Conservation (phyloP, 2,888 invertebrate genomes). For the Eucera pruinosa region DNA sequence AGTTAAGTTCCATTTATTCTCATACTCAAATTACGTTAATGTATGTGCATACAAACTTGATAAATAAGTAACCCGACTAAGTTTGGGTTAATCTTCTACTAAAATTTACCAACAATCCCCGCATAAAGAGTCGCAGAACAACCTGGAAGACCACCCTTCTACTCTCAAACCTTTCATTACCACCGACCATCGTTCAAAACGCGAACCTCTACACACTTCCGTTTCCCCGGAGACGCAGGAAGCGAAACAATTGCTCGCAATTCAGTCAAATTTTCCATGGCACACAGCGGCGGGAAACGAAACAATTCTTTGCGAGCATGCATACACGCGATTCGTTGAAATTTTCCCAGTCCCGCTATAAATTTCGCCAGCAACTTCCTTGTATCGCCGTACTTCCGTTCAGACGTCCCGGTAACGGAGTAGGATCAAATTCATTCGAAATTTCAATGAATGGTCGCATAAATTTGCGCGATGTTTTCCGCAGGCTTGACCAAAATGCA, state of each 20-base stretch:
- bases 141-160: no score
- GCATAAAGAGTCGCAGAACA: not conserved
- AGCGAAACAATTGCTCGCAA: constrained; percentile 25
- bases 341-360: not conserved
- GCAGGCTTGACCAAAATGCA: not conserved
- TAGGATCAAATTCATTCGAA: constrained; percentile 29
- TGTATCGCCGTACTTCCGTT: constrained; percentile 30
- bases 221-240: not conserved
- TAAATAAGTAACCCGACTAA: no score
- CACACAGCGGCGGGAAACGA: constrained; percentile 7
- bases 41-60: no score
- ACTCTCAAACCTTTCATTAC: not conserved
- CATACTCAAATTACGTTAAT: no score
- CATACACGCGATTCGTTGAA: not conserved
- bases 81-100: no score
- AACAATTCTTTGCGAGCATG: constrained; percentile 11
- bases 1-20: no score
- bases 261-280: constrained; percentile 21
- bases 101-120: not conserved
- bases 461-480: constrained; percentile 25
- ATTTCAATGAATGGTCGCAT: constrained; percentile 21
- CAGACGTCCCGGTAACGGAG: not conserved
- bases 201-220: not conserved
- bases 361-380: constrained; percentile 22
- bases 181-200: not conserved